Evolutionary conservation across 2,888 invertebrate genomes (phyloP).

Genomic region (Pyralis farinalis): DNA sequence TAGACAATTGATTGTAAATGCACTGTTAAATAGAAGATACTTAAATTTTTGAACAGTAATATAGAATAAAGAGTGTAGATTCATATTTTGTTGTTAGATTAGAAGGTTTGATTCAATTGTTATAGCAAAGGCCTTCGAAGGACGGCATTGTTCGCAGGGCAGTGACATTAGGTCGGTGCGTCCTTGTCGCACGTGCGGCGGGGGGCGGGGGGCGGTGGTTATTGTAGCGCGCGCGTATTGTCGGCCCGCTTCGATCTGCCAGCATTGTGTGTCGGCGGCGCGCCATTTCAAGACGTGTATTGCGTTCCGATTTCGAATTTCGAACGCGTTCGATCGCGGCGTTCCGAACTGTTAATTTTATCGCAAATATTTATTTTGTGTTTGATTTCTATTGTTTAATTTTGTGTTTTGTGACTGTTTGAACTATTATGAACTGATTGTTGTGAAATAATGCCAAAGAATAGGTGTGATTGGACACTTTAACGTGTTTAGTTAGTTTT

Average conservation of each 20-base stretch:
- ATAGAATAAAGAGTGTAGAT: constrained; percentile 13
- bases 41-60: constrained; percentile 26
- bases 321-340: constrained; percentile 57
- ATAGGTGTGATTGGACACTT: constrained; percentile 61
- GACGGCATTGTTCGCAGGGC: constrained; percentile 77
- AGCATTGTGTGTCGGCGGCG: constrained; percentile 74
- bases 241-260: constrained; percentile 76
- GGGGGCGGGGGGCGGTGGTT: constrained; percentile 69
- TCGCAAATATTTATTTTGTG: constrained; percentile 44
- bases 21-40: constrained; percentile 40
- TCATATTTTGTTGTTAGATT: constrained; percentile 19
- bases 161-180: constrained; percentile 78
- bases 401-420: constrained; percentile 47
- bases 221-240: constrained; percentile 81
- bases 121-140: constrained; percentile 41
- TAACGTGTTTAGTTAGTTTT: constrained; percentile 49
- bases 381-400: constrained; percentile 45
- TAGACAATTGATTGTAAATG: constrained; percentile 74
- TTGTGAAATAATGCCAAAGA: constrained; percentile 68
- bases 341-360: constrained; percentile 41
- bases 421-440: constrained; percentile 28
- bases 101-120: constrained; percentile 43
- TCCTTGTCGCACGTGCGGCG: constrained; percentile 72
- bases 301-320: constrained; percentile 38
- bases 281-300: constrained; percentile 57